Base-by-base conservation (phyloP, 2,888 invertebrate species). In the Phrixothrix hirtus region DNA sequence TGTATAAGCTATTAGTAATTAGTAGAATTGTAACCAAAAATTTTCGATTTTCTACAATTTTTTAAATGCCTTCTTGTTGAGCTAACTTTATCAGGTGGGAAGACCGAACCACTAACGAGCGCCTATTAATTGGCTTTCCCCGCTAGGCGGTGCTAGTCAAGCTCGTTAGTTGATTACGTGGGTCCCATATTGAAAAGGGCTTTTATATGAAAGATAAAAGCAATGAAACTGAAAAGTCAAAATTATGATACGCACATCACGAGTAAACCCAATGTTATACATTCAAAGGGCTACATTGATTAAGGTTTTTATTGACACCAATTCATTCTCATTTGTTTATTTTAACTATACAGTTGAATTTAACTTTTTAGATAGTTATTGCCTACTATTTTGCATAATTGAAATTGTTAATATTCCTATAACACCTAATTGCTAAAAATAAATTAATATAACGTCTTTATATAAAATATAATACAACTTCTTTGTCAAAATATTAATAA, bases 91-190 rank as follows among this genome's bases (percentile, higher is more conserved):
- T 44, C 56, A 52, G 41, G 41, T 48, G 43, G 48, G 37, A 47
- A 47, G 51, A 41, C 41, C 27, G 31, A 16, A 36, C 57, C 59
- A 50, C 57, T 59, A 59, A 59, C 59, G 59, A 59, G 57, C 57
- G 47, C 57, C 59, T 58, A 59, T 57, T 59, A 59, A 59, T 59
- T 57, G 57, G 55, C 55, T 55, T 57, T 52, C 59, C 49, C 39
- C 36, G 50, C 54, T 43, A 54, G 57, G 57, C 57, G 57, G 49
- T 43, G 46, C 47, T 58, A 52, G 55, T 50, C 53, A 42, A 49
- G 49, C 59, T 59, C 57, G 59, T 59, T 59, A 59, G 59, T 55
- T 58, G 59, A 59, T 58, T 59, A 59, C 59, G 59, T 59, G 59
- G 30, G 44, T 30, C 21, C 52, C 52, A 56, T 56, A 56, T 43